Conservation (phyloP, 53 echinoderm and acorn worm genomes). For the Holothuria scabra region DNA sequence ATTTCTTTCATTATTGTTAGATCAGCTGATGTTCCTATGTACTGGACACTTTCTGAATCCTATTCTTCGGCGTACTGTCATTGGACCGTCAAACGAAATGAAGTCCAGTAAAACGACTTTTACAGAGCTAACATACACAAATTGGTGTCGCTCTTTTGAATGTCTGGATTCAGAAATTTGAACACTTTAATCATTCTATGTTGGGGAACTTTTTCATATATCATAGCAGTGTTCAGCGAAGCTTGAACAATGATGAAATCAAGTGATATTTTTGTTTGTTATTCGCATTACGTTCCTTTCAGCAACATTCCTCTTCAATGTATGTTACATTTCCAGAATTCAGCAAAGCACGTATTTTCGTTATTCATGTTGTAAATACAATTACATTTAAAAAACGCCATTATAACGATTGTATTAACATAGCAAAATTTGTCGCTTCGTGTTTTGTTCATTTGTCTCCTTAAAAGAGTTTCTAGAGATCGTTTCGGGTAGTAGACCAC, state of each 20-base stretch:
- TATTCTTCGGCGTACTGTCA: too few relatives aligned
- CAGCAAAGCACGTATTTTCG: slow-evolving; percentile 29
- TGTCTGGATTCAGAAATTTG: too few relatives aligned
- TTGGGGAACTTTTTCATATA: background rate
- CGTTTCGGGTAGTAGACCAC: too few relatives aligned
- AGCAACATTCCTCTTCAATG: slow-evolving; percentile 29
- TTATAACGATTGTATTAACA: too few relatives aligned
- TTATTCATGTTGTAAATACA: slow-evolving; percentile 35
- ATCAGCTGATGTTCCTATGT: too few relatives aligned
- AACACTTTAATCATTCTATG: too few relatives aligned
- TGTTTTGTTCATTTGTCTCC: too few relatives aligned
- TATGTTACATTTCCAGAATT: slow-evolving; percentile 14
- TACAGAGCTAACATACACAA: background rate
- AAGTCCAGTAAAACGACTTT: background rate
- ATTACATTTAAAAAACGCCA: slow-evolving; percentile 10
- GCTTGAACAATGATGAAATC: background rate
- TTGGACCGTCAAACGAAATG: background rate
- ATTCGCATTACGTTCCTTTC: slow-evolving; percentile 30
- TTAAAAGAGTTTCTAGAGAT: too few relatives aligned
- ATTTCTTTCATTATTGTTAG: too few relatives aligned
- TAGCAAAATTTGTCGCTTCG: too few relatives aligned
- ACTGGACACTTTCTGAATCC: too few relatives aligned
- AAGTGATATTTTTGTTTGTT: slow-evolving; percentile 14
- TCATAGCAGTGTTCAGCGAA: slow-evolving; percentile 23
- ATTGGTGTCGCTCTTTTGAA: too few relatives aligned